Evolutionary conservation across 2,888 invertebrate species (phyloP), one percentile per base, ranked within the genome.

Genomic region (Tipula confusa): DNA sequence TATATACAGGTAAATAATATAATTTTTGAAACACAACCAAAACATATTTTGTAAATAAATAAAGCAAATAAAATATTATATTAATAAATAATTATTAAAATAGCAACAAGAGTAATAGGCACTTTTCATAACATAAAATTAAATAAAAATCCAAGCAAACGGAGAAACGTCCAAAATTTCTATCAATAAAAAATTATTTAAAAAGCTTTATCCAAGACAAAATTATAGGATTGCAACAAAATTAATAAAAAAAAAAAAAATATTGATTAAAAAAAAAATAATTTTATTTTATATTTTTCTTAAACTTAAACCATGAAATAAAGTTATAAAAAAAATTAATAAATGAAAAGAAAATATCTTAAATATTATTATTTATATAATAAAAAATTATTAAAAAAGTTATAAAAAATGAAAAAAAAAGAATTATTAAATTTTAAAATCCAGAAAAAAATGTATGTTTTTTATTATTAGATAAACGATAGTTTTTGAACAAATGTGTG

Each of bases 81-180:
- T 15, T 15, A 3, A 64, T 64, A 64, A 64, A 64, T 24, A 64
- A 64, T 64, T 24, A 64, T 43, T 64, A 64, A 24, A 64, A 64
- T 64, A 24, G 64, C 64, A 64, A 64, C 64, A 64, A 64, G n/a
- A n/a, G 24, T 64, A 64, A 64, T 64, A 64, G 24, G 64, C 64
- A 64, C 64, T 64, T 64, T 64, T 64, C 64, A 64, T 24, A 64
- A 64, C 64, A 64, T 64, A 24, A 64, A 64, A 64, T 64, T 33
- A 64, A 64, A 80, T 28, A 79, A 79, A 80, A 80, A 79, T 29
- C 15, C 29, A 80, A 80, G 31, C 29, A 80, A 80, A 80, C 29
- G 31, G 80, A 31, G 31, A 31, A 80, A 80, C 80, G 80, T 80
- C 80, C 80, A 80, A 80, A 79, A 80, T 80, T 80, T 80, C 31